Evolutionary conservation across 2,888 invertebrate species (phyloP), one percentile per base, ranked within the genome.

Genomic region (Cheilosia vernalis): DNA sequence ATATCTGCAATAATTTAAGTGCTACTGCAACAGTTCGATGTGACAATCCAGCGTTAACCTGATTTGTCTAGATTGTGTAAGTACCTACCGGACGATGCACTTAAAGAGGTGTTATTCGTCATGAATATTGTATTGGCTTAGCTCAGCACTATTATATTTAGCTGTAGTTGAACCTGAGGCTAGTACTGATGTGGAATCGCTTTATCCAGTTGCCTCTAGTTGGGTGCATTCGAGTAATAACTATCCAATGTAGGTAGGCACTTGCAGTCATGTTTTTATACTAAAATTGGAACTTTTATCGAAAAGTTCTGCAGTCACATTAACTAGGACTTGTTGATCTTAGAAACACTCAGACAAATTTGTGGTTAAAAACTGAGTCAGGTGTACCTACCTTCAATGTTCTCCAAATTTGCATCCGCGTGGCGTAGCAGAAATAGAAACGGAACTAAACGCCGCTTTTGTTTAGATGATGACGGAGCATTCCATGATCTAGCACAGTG

Each of bases 31-130:
- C 30, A 61, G 7, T 51, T 21, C n/a, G 10, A 53, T 30, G 53
- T 73, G 27, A 44, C 30, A 63, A 55, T 55, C 73, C 24, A 47
- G 73, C 13, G 9, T 44, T 63, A 73, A 73, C 73, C 27, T 55
- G 73, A 37, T 73, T 47, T 9, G n/a, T 47, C 55, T 42, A 61
- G 73, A 73, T 63, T 19, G 21, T 30, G 24, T 51, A 19, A 49
- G 30, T 42, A 21, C 30, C 49, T 24, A 42, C 30, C 37, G 49
- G 24, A 27, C 19, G 51, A 53, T 63, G 73, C 37, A 44, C 33
- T 58, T 58, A 17, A 49, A 40, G 10, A 40, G n/a, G 5, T 10
- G 9, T 15, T 24, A 6, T 15, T 51, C 15, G 51, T 51, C 51
- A 51, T 51, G 21, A 51, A 51, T 37, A 37, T 51, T 10, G 24